These are phyloP conservation scores for Sinocyclocheilus grahami DNA, from an alignment of 2,113 vertebrate genomes.

Conservation along the genomic window DNA sequence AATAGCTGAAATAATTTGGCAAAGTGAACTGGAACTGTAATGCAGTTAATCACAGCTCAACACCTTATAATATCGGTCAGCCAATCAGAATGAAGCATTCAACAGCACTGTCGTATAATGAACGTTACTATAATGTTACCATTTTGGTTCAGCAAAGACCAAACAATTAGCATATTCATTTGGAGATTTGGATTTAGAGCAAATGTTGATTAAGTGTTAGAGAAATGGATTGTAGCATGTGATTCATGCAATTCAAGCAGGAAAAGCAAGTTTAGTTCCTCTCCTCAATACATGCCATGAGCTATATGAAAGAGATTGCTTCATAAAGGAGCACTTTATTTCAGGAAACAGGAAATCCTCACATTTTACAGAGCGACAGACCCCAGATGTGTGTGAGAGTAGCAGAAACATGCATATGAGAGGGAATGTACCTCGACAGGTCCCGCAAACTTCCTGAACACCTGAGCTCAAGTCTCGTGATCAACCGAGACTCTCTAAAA, in stretches of 20 bases:
- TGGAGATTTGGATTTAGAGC: neutral
- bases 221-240: neutral
- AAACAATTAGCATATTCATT: neutral
- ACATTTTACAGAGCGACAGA: neutral
- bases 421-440: neutral
- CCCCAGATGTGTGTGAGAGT: neutral
- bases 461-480: neutral
- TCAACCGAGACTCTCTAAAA: too few species aligned
- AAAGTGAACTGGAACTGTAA: neutral
- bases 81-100: neutral
- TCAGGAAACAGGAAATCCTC: conserved; percentile 21
- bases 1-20: neutral
- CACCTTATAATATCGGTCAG: too few species aligned
- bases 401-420: neutral
- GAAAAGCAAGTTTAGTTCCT: conserved; percentile 65
- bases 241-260: neutral
- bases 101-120: neutral
- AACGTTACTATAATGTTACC: neutral
- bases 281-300: conserved; percentile 72
- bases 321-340: neutral
- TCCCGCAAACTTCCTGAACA: neutral
- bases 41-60: neutral
- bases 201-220: neutral
- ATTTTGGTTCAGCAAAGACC: neutral
- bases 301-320: neutral